Evolutionary conservation across 1,140 invertebrate genomes (phyloP).

Genomic region (Ips typographus): DNA sequence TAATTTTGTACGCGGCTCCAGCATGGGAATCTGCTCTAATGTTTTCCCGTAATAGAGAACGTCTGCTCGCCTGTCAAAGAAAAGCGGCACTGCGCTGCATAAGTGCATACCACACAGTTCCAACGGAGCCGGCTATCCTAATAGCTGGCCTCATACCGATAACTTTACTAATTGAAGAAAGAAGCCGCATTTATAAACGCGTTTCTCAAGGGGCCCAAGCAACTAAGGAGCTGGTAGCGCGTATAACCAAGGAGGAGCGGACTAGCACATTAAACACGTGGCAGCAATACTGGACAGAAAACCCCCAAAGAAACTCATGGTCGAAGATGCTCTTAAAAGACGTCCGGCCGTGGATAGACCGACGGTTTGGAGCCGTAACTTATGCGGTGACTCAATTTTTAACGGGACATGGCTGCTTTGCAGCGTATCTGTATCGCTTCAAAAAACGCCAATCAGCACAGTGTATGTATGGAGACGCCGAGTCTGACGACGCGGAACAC

Average conservation of each 20-base stretch:
- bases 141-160: not conserved
- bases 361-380: too few species aligned
- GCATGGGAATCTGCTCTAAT: not conserved
- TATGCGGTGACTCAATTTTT: too few species aligned
- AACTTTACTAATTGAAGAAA: too few species aligned
- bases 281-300: constrained; percentile 10
- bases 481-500: too few species aligned
- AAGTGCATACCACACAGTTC: not conserved
- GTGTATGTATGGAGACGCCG: too few species aligned
- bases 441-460: not conserved
- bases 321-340: constrained; percentile 24
- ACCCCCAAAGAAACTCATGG: constrained; percentile 8
- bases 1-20: not conserved
- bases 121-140: not conserved
- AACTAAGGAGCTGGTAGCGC: not conserved
- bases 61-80: not conserved
- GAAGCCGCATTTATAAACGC: not conserved
- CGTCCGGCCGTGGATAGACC: not conserved
- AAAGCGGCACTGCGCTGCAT: not conserved
- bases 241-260: not conserved
- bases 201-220: not conserved
- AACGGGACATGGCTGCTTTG: too few species aligned
- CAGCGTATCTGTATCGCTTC: not conserved
- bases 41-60: not conserved
- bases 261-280: not conserved